Evolutionary conservation across 2,113 vertebrate genomes (phyloP).

Genomic region (Orcinus orca): DNA sequence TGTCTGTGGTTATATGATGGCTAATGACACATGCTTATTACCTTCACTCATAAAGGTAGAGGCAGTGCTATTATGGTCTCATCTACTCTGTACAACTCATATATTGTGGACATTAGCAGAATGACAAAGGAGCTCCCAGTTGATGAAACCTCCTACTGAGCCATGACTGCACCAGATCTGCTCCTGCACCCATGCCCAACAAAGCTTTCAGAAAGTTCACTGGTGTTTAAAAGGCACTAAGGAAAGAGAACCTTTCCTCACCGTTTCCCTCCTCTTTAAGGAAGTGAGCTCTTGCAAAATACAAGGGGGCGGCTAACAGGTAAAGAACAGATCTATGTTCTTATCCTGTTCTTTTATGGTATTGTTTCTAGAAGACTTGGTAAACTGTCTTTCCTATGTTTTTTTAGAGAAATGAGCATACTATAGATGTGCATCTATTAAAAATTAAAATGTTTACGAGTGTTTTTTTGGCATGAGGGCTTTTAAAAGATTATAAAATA

Average conservation of each 20-base stretch:
- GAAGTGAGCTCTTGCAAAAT: background rate
- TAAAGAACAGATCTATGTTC: background rate
- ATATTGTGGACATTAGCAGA: background rate
- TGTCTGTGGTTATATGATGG: background rate
- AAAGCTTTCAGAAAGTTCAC: background rate
- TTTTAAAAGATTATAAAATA: background rate
- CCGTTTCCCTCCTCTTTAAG: background rate
- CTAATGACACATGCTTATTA: background rate
- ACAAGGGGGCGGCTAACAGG: background rate
- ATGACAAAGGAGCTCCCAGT: background rate
- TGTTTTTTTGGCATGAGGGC: background rate
- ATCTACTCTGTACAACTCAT: background rate
- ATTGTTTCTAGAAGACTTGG: constrained; percentile 10
- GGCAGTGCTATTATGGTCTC: background rate
- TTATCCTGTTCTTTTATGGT: background rate
- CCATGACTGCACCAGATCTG: background rate
- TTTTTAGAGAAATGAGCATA: background rate
- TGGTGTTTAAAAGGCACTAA: background rate
- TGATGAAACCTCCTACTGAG: background rate
- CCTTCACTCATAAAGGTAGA: background rate
- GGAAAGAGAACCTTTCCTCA: background rate
- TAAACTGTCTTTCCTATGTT: background rate
- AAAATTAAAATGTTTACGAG: constrained; percentile 10
- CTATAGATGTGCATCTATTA: background rate
- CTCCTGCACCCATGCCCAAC: background rate